These are phyloP conservation scores for Chelonus formosanus DNA, from an alignment of 2,888 invertebrate genomes.

Conservation along the genomic window DNA sequence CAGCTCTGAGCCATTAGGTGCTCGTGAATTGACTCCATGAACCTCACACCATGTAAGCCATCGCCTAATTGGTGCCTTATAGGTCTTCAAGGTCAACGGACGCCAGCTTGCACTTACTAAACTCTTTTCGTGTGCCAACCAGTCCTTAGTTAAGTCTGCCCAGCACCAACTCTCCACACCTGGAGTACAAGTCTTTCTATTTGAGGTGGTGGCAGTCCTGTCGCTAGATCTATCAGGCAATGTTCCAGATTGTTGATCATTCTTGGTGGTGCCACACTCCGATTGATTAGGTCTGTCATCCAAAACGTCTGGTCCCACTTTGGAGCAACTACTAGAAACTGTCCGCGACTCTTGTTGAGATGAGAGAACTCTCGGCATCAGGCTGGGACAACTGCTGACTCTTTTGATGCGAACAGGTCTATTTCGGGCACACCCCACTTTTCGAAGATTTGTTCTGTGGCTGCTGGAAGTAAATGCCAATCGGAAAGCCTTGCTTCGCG, in stretches of 20 bases:
- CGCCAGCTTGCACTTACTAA: conserved; percentile 37
- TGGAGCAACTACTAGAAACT: no score
- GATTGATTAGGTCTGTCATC: no score
- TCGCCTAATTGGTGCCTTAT: conserved; percentile 37
- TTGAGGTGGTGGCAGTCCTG: conserved; percentile 34
- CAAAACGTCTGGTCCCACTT: no score
- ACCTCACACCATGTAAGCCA: conserved; percentile 36
- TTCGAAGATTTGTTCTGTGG: conserved; percentile 18
- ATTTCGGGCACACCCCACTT: conserved; percentile 32
- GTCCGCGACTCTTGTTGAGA: no score
- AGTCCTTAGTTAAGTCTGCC: conserved; percentile 16
- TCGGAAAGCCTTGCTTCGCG: conserved; percentile 12
- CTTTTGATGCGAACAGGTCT: conserved; percentile 39
- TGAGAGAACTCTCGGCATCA: no score
- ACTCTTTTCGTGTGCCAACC: conserved; percentile 26
- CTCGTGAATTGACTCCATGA: conserved; percentile 1
- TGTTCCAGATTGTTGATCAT: conserved; percentile 25
- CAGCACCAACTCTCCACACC: conserved; percentile 40
- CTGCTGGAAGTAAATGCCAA: conserved; percentile 21
- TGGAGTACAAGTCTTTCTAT: conserved; percentile 35
- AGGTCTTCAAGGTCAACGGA: conserved; percentile 36
- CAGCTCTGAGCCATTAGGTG: conserved; percentile 6
- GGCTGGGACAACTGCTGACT: conserved; percentile 33
- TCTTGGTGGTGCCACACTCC: no score
- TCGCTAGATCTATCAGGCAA: conserved; percentile 34